Evolutionary conservation across 2,888 invertebrate species (phyloP), one percentile per base, ranked within the genome.

Genomic region (Phasia obesa): DNA sequence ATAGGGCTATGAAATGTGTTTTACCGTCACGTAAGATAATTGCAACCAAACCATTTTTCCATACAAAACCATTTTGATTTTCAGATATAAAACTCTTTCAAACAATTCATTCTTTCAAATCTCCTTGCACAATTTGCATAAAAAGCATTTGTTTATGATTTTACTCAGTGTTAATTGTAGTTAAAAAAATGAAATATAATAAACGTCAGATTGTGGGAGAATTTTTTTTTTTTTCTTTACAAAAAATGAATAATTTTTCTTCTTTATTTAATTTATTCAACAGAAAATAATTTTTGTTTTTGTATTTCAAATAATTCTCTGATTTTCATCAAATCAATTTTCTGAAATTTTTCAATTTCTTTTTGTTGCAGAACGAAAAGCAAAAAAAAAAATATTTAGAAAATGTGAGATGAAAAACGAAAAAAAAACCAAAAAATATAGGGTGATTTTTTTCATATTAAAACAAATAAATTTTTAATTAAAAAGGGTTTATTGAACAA

Each of bases 81-180:
- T n/a, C n/a, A n/a, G n/a, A n/a, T n/a, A n/a, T 31, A 4, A 35
- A 35, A 35, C 7, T 17, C 9, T 13, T 25, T 38, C 5, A 60
- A 59, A 47, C 17, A 67, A 42, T 51, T 6, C 23, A 76, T 53
- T 76, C 76, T 17, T 69, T 76, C 2, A 67, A 75, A 7, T 38
- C 19, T 15, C 23, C 0, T 3, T 7, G 2, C 17, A 55, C 13
- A 55, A 23, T 62, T 19, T 19, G 11, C 35, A 44, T 19, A 35
- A 55, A 65, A 78, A 19, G 60, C 35, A 83, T 78, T 74, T 75
- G 60, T 78, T 75, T 57, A 78, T 21, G 31, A 11, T 69, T 47
- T 27, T 65, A 59, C 21, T 49, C 23, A 42, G 25, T 71, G 44
- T 75, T 60, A 70, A 75, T 38, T 77, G 47, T 67, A 55, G 38